Conservation (phyloP, 2,113 vertebrate species). For the Coptodon rendalli region DNA sequence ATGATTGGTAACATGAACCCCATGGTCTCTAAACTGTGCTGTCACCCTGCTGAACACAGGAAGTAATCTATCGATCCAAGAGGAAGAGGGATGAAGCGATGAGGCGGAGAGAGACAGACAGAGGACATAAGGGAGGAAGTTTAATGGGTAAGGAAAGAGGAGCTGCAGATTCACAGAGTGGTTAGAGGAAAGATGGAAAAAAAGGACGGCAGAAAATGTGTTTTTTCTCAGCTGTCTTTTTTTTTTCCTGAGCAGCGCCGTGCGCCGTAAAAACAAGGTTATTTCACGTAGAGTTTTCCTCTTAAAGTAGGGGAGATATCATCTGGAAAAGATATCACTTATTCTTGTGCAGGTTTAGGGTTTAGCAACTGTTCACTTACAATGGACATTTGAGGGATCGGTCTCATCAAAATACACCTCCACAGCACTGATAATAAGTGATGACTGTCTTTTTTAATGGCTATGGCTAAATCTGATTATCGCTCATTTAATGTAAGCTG, state of each 20-base stretch:
- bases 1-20: conserved; percentile 47
- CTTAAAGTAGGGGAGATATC: background rate
- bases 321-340: background rate
- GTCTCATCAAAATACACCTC: background rate
- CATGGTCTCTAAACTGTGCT: conserved; percentile 49
- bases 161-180: background rate
- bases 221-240: background rate
- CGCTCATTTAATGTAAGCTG: background rate
- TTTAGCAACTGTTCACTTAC: background rate
- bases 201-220: background rate
- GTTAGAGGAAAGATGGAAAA: background rate
- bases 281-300: background rate
- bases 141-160: background rate
- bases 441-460: background rate
- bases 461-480: background rate
- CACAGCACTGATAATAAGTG: background rate
- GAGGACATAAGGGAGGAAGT: background rate
- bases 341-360: background rate
- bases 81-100: conserved; percentile 19
- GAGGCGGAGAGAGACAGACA: background rate
- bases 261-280: background rate
- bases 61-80: conserved; percentile 65
- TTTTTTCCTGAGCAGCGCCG: background rate
- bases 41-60: conserved; percentile 56
- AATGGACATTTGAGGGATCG: background rate